Evolutionary conservation across 1,140 invertebrate genomes (phyloP).

Genomic region (Camponotus pennsylvanicus): DNA sequence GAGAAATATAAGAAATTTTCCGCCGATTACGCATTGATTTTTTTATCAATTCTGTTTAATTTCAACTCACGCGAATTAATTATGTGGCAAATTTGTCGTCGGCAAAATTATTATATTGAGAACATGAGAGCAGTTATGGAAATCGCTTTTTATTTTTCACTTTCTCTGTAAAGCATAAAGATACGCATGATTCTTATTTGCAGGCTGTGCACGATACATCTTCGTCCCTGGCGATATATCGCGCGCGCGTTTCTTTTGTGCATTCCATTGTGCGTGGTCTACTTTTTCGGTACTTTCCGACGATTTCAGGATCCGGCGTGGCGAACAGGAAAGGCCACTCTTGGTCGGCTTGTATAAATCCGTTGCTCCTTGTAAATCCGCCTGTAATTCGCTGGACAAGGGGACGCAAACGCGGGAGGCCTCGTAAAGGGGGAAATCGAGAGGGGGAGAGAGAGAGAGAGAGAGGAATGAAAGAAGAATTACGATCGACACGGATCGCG

Average conservation of each 20-base stretch:
- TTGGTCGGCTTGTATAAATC: slow-evolving; percentile 83
- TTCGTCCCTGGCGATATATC: slow-evolving; percentile 57
- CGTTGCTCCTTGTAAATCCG: slow-evolving; percentile 82
- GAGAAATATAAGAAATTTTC: background rate
- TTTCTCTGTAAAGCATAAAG: background rate
- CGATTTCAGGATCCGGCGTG: slow-evolving; percentile 68
- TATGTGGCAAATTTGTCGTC: background rate
- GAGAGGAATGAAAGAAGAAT: slow-evolving; percentile 75
- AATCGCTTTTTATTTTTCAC: background rate
- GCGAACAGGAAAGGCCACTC: slow-evolving; percentile 84
- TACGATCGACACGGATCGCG: slow-evolving; percentile 84
- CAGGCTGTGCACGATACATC: slow-evolving; percentile 1
- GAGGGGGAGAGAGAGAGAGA: slow-evolving; percentile 72
- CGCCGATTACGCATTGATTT: background rate
- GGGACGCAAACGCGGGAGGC: slow-evolving; percentile 65
- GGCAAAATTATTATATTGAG: slow-evolving; percentile 51
- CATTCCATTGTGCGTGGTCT: slow-evolving; percentile 63
- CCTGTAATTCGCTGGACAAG: slow-evolving; percentile 80
- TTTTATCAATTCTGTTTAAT: slow-evolving; percentile 8
- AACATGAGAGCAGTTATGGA: slow-evolving; percentile 53
- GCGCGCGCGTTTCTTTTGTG: slow-evolving; percentile 61
- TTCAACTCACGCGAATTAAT: background rate
- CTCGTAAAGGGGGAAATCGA: slow-evolving; percentile 37
- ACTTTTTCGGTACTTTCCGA: slow-evolving; percentile 75
- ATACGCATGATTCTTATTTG: background rate